Conservation (phyloP, 1,140 invertebrate species). For the Brachionus paranguensis region DNA sequence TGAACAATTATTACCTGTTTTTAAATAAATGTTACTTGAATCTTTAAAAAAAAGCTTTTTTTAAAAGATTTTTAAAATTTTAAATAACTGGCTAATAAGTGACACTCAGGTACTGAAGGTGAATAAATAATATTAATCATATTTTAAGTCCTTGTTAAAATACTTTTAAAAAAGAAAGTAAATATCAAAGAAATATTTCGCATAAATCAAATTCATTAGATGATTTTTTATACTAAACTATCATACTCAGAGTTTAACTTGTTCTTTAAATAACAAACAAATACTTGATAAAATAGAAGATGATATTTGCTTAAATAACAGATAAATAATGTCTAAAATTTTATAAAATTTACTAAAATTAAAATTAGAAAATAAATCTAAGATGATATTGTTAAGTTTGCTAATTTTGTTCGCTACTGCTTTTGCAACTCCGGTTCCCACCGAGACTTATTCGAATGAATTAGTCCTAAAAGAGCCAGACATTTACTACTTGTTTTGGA, state of each 20-base stretch:
- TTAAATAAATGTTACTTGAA: neutral
- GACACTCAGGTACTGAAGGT: neutral
- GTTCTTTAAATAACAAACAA: neutral
- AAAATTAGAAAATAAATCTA: neutral
- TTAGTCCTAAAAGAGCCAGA: neutral
- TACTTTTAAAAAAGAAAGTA: neutral
- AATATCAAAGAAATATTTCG: neutral
- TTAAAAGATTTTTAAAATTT: neutral
- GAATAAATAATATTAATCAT: neutral
- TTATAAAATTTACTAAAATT: neutral
- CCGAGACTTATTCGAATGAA: neutral
- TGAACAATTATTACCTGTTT: neutral
- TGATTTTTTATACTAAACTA: neutral
- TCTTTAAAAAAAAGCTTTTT: neutral
- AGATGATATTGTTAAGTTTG: neutral
- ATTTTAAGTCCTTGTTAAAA: neutral
- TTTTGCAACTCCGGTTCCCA: neutral
- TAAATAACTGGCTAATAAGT: neutral
- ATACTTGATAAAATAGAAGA: neutral
- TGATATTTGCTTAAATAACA: neutral
- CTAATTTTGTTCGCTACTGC: neutral
- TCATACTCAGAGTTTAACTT: neutral
- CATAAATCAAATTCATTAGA: neutral
- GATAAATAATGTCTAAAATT: neutral
- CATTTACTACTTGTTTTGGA: conserved; percentile 13